Evolutionary conservation across 1,140 invertebrate species (phyloP).

Genomic region (Rhopalosiphum maidis): DNA sequence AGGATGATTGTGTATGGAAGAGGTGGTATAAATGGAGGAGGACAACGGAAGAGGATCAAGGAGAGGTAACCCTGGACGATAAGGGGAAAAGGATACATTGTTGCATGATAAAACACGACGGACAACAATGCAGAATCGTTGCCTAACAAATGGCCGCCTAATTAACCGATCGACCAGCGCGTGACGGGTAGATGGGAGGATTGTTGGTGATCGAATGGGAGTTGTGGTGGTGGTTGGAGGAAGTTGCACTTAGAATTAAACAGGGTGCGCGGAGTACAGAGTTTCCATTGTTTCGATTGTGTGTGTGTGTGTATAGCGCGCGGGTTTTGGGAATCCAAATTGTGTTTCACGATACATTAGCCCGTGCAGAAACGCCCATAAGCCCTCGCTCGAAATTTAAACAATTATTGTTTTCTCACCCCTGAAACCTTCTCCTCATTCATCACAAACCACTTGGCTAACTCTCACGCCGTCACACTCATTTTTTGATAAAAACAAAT

Average conservation of each 20-base stretch:
- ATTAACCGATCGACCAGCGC: conserved; percentile 49
- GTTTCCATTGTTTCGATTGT: conserved; percentile 42
- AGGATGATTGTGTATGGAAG: not conserved
- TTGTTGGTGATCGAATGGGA: not conserved
- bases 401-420: conserved; percentile 3
- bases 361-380: conserved; percentile 6
- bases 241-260: conserved; percentile 32
- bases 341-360: conserved; percentile 51
- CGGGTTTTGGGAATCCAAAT: conserved; percentile 12
- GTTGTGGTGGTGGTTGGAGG: not conserved
- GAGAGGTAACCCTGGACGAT: not conserved
- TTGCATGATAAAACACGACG: conserved; percentile 50
- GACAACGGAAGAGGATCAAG: not conserved
- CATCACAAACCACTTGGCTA: too few species aligned
- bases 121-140: conserved; percentile 52
- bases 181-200: not conserved
- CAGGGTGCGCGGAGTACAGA: not conserved
- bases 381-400: not conserved
- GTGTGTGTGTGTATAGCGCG: not conserved
- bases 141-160: conserved; percentile 48
- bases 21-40: not conserved
- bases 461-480: not conserved
- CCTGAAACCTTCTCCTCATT: too few species aligned
- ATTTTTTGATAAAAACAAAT: not conserved
- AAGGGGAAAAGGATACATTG: conserved; percentile 43